Evolutionary conservation across 1,140 invertebrate genomes (phyloP).

Genomic region (Papilio helenus): DNA sequence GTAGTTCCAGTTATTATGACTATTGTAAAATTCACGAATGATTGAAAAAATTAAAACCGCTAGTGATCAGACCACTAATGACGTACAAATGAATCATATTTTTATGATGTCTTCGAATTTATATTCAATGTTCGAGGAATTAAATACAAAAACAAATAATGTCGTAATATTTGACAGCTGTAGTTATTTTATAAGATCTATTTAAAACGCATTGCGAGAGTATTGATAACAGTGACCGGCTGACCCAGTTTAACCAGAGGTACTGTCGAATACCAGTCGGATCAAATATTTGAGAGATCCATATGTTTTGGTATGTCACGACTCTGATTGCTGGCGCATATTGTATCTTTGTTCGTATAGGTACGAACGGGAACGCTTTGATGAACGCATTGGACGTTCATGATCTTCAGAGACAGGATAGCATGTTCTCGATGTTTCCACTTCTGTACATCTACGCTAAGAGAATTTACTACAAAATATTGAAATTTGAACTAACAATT

Average conservation of each 20-base stretch:
- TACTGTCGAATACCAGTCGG: neutral
- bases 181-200: neutral
- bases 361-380: too few relatives aligned
- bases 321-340: neutral
- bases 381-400: neutral
- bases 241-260: conserved; percentile 6
- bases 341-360: neutral
- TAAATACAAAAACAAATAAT: neutral
- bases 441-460: neutral
- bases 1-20: too few relatives aligned
- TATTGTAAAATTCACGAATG: too few relatives aligned
- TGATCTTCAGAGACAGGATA: neutral
- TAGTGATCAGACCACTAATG: neutral
- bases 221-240: conserved; percentile 6
- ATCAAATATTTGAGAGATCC: conserved; percentile 7
- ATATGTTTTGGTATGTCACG: neutral
- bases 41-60: neutral
- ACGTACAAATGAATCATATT: conserved; percentile 1
- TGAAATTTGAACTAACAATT: neutral
- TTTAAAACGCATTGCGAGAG: conserved; percentile 5
- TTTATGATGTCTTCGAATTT: neutral
- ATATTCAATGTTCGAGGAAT: neutral
- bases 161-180: neutral
- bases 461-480: neutral
- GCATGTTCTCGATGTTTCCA: neutral